Percentiles rank a stretch among this genome's conserved stretches.
phyloP scores from a whole-genome alignment of 2,113 vertebrate genomes.

The Austrofundulus limnaeus region DNA sequence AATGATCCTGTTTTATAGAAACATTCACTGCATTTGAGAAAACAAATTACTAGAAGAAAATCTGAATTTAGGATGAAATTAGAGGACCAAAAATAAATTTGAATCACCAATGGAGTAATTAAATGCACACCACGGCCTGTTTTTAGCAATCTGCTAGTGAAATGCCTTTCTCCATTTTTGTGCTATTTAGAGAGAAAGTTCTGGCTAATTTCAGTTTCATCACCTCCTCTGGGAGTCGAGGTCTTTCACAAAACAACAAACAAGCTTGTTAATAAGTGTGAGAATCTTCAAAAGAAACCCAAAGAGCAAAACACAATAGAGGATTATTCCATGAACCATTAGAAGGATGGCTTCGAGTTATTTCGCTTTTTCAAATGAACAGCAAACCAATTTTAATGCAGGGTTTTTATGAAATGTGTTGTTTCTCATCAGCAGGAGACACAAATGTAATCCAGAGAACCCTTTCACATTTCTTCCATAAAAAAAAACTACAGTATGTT shows the following conservation, averaged over 20 bases:
- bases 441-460: not conserved
- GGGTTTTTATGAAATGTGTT: not conserved
- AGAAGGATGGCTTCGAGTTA: not conserved
- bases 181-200: not conserved
- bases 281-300: constrained; percentile 2
- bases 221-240: not conserved
- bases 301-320: not conserved
- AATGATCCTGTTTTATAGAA: too few species aligned
- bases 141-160: not conserved
- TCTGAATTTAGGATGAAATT: not conserved
- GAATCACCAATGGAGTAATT: too few species aligned
- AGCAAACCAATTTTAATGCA: not conserved
- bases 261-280: not conserved
- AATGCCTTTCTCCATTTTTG: not conserved
- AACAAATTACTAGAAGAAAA: not conserved
- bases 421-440: not conserved
- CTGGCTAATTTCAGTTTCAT: not conserved
- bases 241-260: not conserved
- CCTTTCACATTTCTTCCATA: not conserved
- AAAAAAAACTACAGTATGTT: too few species aligned
- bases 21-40: not conserved
- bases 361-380: not conserved
- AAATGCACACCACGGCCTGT: not conserved
- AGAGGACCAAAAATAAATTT: not conserved
- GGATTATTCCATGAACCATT: not conserved